Evolutionary conservation across 2,113 vertebrate genomes (phyloP).

Genomic region (Donacobius atricapilla): DNA sequence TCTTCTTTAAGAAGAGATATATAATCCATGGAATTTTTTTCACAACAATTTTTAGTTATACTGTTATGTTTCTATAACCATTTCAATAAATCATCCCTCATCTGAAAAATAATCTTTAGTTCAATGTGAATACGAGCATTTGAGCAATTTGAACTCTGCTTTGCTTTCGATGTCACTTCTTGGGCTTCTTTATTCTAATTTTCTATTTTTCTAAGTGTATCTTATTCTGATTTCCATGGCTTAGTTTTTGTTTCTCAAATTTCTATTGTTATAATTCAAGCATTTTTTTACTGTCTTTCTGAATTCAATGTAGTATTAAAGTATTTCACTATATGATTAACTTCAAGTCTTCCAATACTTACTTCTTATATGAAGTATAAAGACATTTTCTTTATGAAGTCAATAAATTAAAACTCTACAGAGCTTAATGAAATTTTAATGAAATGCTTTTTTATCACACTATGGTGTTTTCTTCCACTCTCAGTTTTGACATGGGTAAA

Average conservation of each 20-base stretch:
- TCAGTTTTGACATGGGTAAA: background rate
- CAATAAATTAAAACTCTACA: background rate
- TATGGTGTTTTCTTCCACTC: background rate
- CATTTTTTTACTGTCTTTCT: background rate
- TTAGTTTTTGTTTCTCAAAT: background rate
- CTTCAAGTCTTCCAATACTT: background rate
- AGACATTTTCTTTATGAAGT: conserved; percentile 3
- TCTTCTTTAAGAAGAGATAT: background rate
- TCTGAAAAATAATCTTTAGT: background rate
- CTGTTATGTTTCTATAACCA: background rate
- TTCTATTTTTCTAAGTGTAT: background rate
- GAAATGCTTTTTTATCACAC: background rate
- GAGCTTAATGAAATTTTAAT: conserved; percentile 16
- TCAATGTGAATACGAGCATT: background rate
- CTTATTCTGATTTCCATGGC: background rate
- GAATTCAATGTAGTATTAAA: background rate
- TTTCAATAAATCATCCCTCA: background rate
- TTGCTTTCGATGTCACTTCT: background rate
- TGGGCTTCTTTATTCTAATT: background rate
- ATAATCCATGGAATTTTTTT: background rate
- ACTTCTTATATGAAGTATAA: background rate
- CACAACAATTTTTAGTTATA: background rate
- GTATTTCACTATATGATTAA: conserved; percentile 16
- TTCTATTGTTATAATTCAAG: background rate
- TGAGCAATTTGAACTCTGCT: background rate